A percentile compares a stretch with the other conserved stretches of the same genome.
Evolutionary conservation across 2,797 vertebrate genomes (phyloP).

Genomic region (Hirundo rustica): DNA sequence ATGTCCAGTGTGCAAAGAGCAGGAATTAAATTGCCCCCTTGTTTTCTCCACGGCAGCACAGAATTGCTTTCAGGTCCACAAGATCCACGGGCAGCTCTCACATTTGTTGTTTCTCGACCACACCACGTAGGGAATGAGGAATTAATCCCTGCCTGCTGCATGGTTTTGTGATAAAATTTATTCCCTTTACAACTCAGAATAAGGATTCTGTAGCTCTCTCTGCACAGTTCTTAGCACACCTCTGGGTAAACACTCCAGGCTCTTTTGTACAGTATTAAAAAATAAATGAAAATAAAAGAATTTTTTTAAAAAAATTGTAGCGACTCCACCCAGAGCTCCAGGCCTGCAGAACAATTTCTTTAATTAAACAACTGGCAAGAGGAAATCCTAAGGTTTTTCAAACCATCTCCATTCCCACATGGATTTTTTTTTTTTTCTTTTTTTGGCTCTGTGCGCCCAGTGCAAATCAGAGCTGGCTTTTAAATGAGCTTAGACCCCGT

Average conservation of each 20-base stretch:
- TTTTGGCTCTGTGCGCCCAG: neutral
- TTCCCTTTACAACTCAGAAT: neutral
- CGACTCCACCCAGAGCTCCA: neutral
- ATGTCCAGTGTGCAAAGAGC: accelerated
- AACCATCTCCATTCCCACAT: neutral
- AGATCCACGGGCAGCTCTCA: accelerated
- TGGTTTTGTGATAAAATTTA: neutral
- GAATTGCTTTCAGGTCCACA: neutral
- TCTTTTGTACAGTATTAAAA: neutral
- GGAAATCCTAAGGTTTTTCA: neutral
- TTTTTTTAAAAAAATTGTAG: neutral
- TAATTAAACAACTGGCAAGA: neutral
- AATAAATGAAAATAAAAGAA: neutral
- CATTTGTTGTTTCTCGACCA: neutral
- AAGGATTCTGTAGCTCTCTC: neutral
- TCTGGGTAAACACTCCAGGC: neutral
- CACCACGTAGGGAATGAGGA: neutral
- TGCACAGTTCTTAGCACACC: neutral
- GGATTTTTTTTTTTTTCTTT: neutral
- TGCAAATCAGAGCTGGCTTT: neutral
- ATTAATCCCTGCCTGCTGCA: neutral
- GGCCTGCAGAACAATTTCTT: neutral
- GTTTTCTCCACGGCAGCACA: neutral
- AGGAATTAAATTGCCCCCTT: neutral
- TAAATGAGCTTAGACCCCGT: neutral